A percentile compares a stretch with the other conserved stretches of the same genome.
Evolutionary conservation across 2,888 invertebrate species (phyloP).

Genomic region (Cephus rjabovi): DNA sequence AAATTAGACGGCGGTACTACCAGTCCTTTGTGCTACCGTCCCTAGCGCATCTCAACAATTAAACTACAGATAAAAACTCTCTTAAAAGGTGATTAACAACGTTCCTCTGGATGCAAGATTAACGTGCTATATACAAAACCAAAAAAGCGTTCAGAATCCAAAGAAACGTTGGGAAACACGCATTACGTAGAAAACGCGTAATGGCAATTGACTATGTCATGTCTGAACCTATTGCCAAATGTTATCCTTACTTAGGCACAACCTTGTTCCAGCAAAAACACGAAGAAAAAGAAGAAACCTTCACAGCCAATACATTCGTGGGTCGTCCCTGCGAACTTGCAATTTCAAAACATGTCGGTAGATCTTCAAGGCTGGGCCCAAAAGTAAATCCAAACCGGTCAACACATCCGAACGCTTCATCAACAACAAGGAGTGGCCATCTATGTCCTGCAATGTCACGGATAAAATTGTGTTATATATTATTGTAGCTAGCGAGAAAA

Average conservation of each 20-base stretch:
- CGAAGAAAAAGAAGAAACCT: conserved; percentile 6
- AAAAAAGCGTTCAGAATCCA: not conserved
- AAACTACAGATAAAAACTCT: not conserved
- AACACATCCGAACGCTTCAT: conserved; percentile 88
- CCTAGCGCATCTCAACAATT: not conserved
- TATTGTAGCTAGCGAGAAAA: not conserved
- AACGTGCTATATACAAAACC: not conserved
- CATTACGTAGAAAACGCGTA: not conserved
- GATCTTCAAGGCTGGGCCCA: conserved; percentile 90
- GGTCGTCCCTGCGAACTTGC: conserved; percentile 82
- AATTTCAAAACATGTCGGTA: conserved; percentile 85
- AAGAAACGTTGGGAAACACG: not conserved
- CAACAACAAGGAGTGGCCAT: conserved; percentile 87
- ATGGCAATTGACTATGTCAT: not conserved
- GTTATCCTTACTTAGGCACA: not conserved
- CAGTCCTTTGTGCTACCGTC: not conserved
- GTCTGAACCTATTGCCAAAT: not conserved
- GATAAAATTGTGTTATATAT: not conserved
- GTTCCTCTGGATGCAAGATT: not conserved
- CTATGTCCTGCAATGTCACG: conserved; percentile 79
- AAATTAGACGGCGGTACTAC: not conserved
- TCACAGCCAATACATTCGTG: conserved; percentile 79
- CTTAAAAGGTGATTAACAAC: not conserved
- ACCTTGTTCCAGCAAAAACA: not conserved
- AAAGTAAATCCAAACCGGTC: conserved; percentile 81